Evolutionary conservation across 2,888 invertebrate genomes (phyloP).

Genomic region (Trimorus sp.): DNA sequence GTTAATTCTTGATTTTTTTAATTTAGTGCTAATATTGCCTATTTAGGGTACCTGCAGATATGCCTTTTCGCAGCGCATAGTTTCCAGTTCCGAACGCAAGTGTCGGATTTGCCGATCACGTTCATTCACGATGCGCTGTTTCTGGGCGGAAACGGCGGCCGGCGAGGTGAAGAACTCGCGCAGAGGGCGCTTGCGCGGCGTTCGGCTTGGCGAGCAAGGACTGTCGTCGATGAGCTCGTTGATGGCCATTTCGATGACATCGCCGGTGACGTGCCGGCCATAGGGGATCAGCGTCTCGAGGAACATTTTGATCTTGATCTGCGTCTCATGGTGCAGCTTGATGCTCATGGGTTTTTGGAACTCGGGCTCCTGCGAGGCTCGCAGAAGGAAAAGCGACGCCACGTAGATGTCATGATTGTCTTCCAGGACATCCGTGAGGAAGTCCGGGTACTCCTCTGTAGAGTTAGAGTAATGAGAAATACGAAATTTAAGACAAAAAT

Average conservation of each 20-base stretch:
- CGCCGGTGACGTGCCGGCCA: constrained; percentile 80
- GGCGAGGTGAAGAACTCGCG: constrained; percentile 77
- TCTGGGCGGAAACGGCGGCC: constrained; percentile 72
- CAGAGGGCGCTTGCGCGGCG: constrained; percentile 70
- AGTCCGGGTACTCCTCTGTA: constrained; percentile 82
- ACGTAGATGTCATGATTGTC: constrained; percentile 76
- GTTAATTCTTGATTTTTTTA: no score
- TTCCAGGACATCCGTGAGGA: constrained; percentile 76
- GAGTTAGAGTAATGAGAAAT: background rate
- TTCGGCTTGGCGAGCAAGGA: constrained; percentile 65
- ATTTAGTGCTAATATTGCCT: no score
- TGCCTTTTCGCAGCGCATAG: constrained; percentile 85
- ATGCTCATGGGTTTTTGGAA: constrained; percentile 84
- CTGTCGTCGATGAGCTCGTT: constrained; percentile 75
- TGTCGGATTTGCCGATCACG: constrained; percentile 82
- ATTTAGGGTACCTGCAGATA: constrained; percentile 75
- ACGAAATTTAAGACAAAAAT: constrained; percentile 1
- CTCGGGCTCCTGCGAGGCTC: constrained; percentile 83
- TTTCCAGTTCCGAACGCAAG: constrained; percentile 84
- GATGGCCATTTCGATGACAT: constrained; percentile 82
- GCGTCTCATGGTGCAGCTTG: constrained; percentile 82
- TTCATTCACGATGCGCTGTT: constrained; percentile 78
- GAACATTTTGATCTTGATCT: constrained; percentile 83
- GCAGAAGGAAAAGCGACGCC: constrained; percentile 83
- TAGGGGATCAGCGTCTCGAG: constrained; percentile 83